Evolutionary conservation across 2,113 vertebrate genomes (phyloP).

Genomic region (Neofelis nebulosa): DNA sequence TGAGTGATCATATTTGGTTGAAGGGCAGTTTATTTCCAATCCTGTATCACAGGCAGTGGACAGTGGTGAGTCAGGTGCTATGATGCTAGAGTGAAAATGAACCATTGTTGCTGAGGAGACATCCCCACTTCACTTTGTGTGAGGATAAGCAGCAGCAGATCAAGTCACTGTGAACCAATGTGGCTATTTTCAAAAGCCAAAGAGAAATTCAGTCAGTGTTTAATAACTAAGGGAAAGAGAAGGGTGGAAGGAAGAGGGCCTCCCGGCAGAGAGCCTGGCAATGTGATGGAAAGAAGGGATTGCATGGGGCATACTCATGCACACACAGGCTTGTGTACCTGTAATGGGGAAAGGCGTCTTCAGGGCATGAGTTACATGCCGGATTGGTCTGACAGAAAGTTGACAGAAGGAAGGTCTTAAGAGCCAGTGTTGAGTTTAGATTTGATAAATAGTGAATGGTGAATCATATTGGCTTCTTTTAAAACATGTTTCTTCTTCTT

Average conservation of each 20-base stretch:
- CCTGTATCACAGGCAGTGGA: not conserved
- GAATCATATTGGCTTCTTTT: not conserved
- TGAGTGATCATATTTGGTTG: accelerated
- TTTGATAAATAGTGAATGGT: not conserved
- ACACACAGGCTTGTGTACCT: not conserved
- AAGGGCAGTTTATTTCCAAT: not conserved
- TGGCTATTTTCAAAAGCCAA: not conserved
- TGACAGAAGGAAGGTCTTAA: not conserved
- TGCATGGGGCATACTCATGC: not conserved
- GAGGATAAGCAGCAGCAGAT: not conserved
- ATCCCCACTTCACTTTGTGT: accelerated
- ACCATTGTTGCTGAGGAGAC: accelerated
- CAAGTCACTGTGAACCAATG: not conserved
- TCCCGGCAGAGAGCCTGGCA: not conserved
- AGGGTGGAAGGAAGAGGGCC: too few relatives aligned
- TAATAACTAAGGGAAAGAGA: not conserved
- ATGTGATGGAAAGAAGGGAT: not conserved
- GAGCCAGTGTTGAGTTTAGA: not conserved
- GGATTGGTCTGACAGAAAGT: not conserved
- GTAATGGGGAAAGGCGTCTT: not conserved
- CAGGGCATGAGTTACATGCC: not conserved
- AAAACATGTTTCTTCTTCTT: not conserved
- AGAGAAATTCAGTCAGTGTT: not conserved
- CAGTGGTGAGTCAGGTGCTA: accelerated
- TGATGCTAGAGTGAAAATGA: not conserved